Evolutionary conservation across 2,888 invertebrate genomes (phyloP), one percentile per base, ranked within the genome.

Genomic region (Linnaemya vulpina): DNA sequence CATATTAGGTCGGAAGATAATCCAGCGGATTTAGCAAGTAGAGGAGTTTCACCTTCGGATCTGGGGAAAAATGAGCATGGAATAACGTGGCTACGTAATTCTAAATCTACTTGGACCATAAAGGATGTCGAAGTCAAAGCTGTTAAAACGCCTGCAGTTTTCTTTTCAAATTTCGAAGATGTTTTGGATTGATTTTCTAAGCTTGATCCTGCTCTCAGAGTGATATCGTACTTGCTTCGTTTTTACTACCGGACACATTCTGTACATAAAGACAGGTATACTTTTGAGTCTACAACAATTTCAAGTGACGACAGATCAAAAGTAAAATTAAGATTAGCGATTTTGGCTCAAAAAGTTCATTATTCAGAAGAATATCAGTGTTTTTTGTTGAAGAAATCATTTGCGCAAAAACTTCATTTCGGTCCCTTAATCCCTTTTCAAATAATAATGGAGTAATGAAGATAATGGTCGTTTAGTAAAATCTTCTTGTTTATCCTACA

Each of bases 341-440:
- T 46, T n/a, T 46, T 46, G 46, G n/a, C 46, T 15, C 46, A 46
- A n/a, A 46, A 46, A 46, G 46, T 46, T 15, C 46, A 46, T 46
- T 15, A 46, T 46, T 15, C 46, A 5, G 46, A 46, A 0, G 46
- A 46, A 46, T 46, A 15, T 46, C 46, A 46, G 15, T 46, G 15
- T n/a, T n/a, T 46, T 46, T n/a, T 46, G 46, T 46, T n/a, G 13
- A 46, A 46, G 7, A 46, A 46, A 15, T 2, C 15, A 15, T 15
- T 15, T 46, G 1, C 13, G 13, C 38, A 38, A 38, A 38, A 38
- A 10, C 7, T 38, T 38, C 38, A 9, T 38, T 38, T 8, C 38
- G 9, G 38, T 38, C 38, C 38, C 38, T 38, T 38, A 38, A 38
- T 38, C 38, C 38, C 38, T 38, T 10, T 10, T 46, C 5, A 5